Evolutionary conservation across 2,797 vertebrate genomes (phyloP).

Genomic region (Anguilla anguilla): DNA sequence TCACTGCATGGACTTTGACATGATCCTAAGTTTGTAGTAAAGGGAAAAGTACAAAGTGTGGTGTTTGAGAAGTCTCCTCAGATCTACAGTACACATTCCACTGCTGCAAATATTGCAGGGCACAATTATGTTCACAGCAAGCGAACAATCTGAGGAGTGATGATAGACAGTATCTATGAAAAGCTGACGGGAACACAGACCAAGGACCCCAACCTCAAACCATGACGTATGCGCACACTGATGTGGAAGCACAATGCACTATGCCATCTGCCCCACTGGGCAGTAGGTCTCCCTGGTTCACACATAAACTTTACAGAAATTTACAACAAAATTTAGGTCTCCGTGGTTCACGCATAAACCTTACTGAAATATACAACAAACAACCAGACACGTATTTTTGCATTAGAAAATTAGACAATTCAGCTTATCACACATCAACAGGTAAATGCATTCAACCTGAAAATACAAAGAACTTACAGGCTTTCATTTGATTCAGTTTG

Average conservation of each 20-base stretch:
- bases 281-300: constrained; percentile 9
- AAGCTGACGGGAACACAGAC: constrained; percentile 21
- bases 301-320: constrained; percentile 20
- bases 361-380: constrained; percentile 15
- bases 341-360: constrained; percentile 18
- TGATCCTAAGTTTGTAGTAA: neutral
- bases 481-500: constrained; percentile 25
- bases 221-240: constrained; percentile 51
- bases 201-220: constrained; percentile 62
- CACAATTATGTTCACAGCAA: neutral
- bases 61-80: neutral
- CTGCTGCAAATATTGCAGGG: neutral
- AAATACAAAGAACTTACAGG: neutral
- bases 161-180: neutral
- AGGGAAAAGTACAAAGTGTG: neutral
- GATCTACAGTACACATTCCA: neutral
- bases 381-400: neutral
- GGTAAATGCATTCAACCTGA: neutral
- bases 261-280: constrained; percentile 13
- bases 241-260: constrained; percentile 32
- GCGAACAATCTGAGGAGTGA: neutral
- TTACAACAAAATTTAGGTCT: constrained; percentile 3
- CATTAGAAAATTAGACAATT: neutral
- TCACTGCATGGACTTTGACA: neutral
- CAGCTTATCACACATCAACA: neutral